Conservation (phyloP, 1,140 invertebrate genomes). For the Pantala flavescens region DNA sequence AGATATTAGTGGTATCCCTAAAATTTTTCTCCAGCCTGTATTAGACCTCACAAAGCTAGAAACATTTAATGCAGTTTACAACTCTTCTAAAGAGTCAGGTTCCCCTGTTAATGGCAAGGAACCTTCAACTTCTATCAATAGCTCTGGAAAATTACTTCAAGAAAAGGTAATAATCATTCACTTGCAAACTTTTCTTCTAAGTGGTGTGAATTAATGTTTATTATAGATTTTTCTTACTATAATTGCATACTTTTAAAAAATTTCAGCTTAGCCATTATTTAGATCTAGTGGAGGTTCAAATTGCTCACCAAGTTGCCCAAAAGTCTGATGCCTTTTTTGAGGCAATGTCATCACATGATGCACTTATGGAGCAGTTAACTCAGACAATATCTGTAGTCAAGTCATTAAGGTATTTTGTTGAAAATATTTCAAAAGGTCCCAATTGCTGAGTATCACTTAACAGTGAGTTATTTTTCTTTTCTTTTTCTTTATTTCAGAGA, state of each 20-base stretch:
- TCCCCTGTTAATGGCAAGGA: background rate
- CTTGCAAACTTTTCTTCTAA: no score
- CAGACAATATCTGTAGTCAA: conserved; percentile 70
- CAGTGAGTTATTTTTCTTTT: background rate
- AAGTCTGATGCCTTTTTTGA: conserved; percentile 95
- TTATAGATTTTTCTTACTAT: background rate
- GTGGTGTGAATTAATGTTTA: no score
- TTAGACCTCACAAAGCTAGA: conserved; percentile 71
- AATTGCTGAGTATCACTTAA: conserved; percentile 3
- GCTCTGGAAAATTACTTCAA: conserved; percentile 44
- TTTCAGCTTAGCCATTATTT: conserved; percentile 79
- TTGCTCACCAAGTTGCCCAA: conserved; percentile 89
- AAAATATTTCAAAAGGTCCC: conserved; percentile 23
- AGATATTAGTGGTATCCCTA: conserved; percentile 61
- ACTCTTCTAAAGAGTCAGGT: background rate
- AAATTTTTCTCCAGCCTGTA: conserved; percentile 73
- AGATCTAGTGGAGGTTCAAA: conserved; percentile 90
- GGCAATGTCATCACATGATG: conserved; percentile 93
- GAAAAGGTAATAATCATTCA: conserved; percentile 42
- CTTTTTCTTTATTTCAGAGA: conserved; percentile 32
- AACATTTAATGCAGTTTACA: conserved; percentile 74
- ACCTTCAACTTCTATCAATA: background rate
- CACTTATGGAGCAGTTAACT: conserved; percentile 78
- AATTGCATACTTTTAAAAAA: background rate
- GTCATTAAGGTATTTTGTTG: conserved; percentile 49